These are phyloP conservation scores for Palythoa grandis DNA, from an alignment of 92 coral and sea anemone species.

Conservation along the genomic window DNA sequence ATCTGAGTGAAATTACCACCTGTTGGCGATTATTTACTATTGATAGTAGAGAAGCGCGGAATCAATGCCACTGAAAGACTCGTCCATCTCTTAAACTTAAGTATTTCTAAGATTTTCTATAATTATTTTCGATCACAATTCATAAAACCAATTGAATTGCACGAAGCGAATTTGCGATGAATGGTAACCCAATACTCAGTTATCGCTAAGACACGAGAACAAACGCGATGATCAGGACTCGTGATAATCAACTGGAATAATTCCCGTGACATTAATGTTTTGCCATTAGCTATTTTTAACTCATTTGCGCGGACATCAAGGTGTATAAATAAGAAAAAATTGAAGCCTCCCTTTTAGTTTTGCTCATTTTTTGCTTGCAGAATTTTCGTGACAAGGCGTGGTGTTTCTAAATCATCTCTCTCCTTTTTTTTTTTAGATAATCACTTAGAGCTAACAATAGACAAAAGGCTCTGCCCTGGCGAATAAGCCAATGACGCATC, in stretches of 20 bases:
- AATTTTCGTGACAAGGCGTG: constrained; percentile 22
- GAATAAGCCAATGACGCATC: constrained; percentile 2
- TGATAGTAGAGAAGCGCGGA: background rate
- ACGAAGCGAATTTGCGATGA: too few species aligned
- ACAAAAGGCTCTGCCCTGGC: background rate
- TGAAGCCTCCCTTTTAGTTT: background rate
- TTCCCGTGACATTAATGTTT: background rate
- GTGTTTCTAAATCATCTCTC: background rate
- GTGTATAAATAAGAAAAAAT: background rate
- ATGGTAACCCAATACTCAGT: too few species aligned
- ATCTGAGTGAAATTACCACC: constrained; percentile 9
- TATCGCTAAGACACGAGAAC: background rate
- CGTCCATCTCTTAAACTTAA: background rate
- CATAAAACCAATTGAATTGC: background rate
- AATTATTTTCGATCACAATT: background rate
- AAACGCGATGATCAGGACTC: background rate
- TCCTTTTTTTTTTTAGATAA: too few species aligned
- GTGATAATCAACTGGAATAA: background rate
- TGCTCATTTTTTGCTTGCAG: background rate
- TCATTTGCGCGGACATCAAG: background rate
- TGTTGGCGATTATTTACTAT: background rate
- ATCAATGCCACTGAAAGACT: background rate
- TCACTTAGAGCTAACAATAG: too few species aligned
- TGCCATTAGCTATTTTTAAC: background rate
- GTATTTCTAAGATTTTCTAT: background rate